Evolutionary conservation across 1,140 invertebrate genomes (phyloP), one percentile per base, ranked within the genome.

Genomic region (Meloidogyne exigua): DNA sequence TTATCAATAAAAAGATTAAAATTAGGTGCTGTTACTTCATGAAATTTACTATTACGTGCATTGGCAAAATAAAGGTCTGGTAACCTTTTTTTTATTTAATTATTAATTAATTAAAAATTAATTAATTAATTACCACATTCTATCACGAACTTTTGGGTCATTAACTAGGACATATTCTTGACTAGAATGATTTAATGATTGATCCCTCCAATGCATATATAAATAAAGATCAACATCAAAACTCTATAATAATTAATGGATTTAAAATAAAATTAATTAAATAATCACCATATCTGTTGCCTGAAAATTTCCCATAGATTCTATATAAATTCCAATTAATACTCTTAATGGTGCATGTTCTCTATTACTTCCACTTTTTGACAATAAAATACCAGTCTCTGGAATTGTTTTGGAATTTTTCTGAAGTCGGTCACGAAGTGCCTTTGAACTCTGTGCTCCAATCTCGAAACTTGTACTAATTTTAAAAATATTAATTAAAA

Each of bases 41-140:
- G 84, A 64, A 85, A 85, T 32, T 79, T 68, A 13, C 84, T 75
- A 13, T 75, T 69, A 25, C 83, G 64, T 2, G 84, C 84, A 80
- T 85, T 86, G 9, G 85, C 75, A 77, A 86, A 87, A 76, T 86
- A 86, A 15, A 86, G 63, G 72, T 86, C 85, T 18, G 85, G 84
- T 75, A 92, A 91, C 92, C 91, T 73, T 66, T 32, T 39, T 18
- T 18, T 62, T 15, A 26, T 32, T n/a, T 21, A 57, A n/a, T n/a
- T n/a, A n/a, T n/a, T n/a, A 23, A 62, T 44, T 66, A n/a, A 64
- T 15, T 21, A 28, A n/a, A n/a, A 64, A 73, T 9, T 2, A 44
- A 57, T 90, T 68, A 3, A 68, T 75, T 49, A 25, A 42, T 76
- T 63, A 76, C 84, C 85, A 86, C 42, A 86, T 82, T 68, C 84